Conservation (phyloP, 2,888 invertebrate genomes). For the Drosophila phalerata region DNA sequence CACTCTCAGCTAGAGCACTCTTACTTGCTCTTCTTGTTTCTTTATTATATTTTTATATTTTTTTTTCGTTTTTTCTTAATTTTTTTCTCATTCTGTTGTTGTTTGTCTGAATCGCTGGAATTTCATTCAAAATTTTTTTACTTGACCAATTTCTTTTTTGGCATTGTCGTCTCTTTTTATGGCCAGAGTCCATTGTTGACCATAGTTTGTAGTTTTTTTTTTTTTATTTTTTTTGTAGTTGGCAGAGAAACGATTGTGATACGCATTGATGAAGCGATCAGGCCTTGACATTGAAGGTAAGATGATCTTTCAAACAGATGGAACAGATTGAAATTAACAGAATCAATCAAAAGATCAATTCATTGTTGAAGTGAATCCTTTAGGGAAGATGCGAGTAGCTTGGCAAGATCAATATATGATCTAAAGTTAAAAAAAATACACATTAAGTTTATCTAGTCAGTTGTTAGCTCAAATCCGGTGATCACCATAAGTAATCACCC, state of each 20-base stretch:
- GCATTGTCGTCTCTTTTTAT: slow-evolving; percentile 34
- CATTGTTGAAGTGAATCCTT: background rate
- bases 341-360: slow-evolving; percentile 6
- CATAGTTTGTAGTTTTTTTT: slow-evolving; percentile 14
- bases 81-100: slow-evolving; percentile 26
- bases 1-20: background rate
- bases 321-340: background rate
- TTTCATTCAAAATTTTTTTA: slow-evolving; percentile 75
- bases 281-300: slow-evolving; percentile 76
- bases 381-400: no score
- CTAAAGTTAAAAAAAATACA: background rate
- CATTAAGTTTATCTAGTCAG: no score
- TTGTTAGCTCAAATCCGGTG: background rate
- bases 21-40: slow-evolving; percentile 40
- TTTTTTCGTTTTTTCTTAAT: background rate
- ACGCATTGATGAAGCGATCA: slow-evolving; percentile 73
- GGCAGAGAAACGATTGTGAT: background rate
- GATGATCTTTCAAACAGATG: background rate
- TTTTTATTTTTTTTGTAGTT: slow-evolving; percentile 7
- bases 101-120: slow-evolving; percentile 64
- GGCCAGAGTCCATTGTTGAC: slow-evolving; percentile 55
- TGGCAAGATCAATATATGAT: slow-evolving; percentile 1
- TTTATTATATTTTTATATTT: slow-evolving; percentile 4
- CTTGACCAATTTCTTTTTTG: slow-evolving; percentile 73
- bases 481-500: slow-evolving; percentile 63